Evolutionary conservation across 2,888 invertebrate species (phyloP).

Genomic region (Colletes collaris): DNA sequence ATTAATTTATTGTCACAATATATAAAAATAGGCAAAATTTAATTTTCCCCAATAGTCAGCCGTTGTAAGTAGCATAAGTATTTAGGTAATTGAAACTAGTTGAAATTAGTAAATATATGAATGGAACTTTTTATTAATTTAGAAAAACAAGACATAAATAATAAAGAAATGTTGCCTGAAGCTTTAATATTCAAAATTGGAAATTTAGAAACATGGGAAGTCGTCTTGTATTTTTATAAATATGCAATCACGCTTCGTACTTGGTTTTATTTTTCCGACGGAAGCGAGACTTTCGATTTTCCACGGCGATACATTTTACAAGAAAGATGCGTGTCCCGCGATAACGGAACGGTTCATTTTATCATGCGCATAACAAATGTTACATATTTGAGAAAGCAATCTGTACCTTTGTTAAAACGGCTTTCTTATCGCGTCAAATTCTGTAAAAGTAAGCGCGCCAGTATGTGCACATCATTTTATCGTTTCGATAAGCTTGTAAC

Average conservation of each 20-base stretch:
- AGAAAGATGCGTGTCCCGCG: not conserved
- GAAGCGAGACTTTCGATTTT: slow-evolving; percentile 1
- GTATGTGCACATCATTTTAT: slow-evolving; percentile 4
- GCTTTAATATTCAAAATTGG: too few species aligned
- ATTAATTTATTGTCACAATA: too few species aligned
- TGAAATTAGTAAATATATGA: too few species aligned
- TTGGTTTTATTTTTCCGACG: not conserved
- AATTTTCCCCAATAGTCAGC: too few species aligned
- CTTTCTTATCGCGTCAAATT: not conserved
- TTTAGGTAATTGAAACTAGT: too few species aligned
- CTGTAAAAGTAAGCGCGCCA: slow-evolving; percentile 11
- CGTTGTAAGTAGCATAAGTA: too few species aligned
- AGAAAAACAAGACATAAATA: too few species aligned
- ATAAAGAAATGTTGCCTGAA: too few species aligned
- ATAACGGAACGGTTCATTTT: not conserved
- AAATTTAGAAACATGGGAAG: too few species aligned
- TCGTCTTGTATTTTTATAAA: too few species aligned
- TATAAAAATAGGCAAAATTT: too few species aligned
- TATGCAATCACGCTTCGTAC: not conserved
- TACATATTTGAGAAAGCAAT: slow-evolving; percentile 3
- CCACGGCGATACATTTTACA: not conserved
- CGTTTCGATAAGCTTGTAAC: not conserved
- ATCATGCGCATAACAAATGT: slow-evolving; percentile 3
- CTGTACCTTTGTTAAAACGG: slow-evolving; percentile 1
- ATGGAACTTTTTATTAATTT: too few species aligned